phyloP scores from a whole-genome alignment of 2,113 vertebrate genomes.

The Cyprichromis sp. region DNA sequence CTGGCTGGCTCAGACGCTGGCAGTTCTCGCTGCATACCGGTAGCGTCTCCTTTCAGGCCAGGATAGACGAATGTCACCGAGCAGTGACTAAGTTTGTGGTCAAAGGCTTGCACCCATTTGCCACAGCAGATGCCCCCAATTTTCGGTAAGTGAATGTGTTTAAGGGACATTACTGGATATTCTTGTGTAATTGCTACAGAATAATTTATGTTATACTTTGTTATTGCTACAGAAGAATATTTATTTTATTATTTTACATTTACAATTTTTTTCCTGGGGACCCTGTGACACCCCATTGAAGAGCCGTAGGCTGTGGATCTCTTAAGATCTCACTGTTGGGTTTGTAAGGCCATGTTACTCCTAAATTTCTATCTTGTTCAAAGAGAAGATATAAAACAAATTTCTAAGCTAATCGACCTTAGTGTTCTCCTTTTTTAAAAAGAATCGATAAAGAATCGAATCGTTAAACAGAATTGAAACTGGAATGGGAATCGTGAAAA shows the following conservation, averaged over 20 bases:
- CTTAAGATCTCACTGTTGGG: not conserved
- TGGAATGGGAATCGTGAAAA: not conserved
- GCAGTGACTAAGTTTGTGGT: too few species aligned
- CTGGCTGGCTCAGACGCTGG: too few species aligned
- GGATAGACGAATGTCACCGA: too few species aligned
- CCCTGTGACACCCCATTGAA: not conserved
- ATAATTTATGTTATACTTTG: not conserved
- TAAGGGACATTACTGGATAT: too few species aligned
- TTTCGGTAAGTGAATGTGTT: too few species aligned
- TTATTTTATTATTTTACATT: not conserved
- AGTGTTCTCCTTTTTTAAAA: not conserved
- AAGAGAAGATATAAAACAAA: not conserved
- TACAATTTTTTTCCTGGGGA: not conserved
- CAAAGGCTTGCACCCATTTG: rapidly evolving
- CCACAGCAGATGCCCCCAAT: too few species aligned
- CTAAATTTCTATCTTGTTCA: not conserved
- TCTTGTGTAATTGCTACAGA: too few species aligned
- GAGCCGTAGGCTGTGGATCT: not conserved
- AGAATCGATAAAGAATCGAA: not conserved
- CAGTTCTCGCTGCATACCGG: too few species aligned
- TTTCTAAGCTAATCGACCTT: not conserved
- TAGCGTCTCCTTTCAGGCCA: too few species aligned
- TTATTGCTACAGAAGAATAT: not conserved
- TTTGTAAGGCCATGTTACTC: not conserved
- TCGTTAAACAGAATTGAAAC: not conserved